Percentiles rank a stretch among this genome's conserved stretches.
phyloP scores from a whole-genome alignment of 2,888 invertebrate species.

The Syrphus vitripennis region DNA sequence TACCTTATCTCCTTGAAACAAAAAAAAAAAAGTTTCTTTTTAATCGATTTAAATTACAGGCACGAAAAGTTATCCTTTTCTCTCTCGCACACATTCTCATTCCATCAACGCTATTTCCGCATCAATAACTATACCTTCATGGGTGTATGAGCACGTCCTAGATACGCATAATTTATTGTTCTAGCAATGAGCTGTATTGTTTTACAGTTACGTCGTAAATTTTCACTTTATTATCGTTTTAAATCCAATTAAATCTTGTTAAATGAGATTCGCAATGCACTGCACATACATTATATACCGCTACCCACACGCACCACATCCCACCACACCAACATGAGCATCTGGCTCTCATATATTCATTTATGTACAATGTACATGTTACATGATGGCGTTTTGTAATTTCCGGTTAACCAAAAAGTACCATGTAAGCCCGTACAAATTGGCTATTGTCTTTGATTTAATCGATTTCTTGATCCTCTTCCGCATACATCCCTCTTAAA shows the following conservation, averaged over 20 bases:
- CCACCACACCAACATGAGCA: conserved; percentile 2
- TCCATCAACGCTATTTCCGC: neutral
- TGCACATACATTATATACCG: neutral
- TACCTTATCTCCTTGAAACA: neutral
- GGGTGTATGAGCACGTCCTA: conserved; percentile 23
- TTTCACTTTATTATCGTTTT: conserved; percentile 42
- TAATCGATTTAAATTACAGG: conserved; percentile 13
- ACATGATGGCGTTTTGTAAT: conserved; percentile 39
- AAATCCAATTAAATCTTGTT: conserved; percentile 53
- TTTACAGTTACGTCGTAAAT: conserved; percentile 27
- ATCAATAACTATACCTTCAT: conserved; percentile 15
- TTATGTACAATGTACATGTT: neutral
- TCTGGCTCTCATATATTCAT: neutral
- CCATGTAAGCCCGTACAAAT: conserved; percentile 49
- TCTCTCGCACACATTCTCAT: neutral
- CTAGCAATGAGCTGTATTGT: conserved; percentile 9
- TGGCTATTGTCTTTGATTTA: conserved; percentile 57
- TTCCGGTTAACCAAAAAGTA: conserved; percentile 55
- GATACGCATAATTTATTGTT: conserved; percentile 30
- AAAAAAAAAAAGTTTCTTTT: neutral
- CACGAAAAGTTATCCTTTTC: conserved; percentile 1
- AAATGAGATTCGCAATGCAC: conserved; percentile 33
- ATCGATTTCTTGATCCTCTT: conserved; percentile 41
- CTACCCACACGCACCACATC: neutral
- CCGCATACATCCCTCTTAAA: neutral